These are phyloP conservation scores for Pollenia griseotomentosa DNA, from an alignment of 2,888 invertebrate genomes.

Conservation along the genomic window DNA sequence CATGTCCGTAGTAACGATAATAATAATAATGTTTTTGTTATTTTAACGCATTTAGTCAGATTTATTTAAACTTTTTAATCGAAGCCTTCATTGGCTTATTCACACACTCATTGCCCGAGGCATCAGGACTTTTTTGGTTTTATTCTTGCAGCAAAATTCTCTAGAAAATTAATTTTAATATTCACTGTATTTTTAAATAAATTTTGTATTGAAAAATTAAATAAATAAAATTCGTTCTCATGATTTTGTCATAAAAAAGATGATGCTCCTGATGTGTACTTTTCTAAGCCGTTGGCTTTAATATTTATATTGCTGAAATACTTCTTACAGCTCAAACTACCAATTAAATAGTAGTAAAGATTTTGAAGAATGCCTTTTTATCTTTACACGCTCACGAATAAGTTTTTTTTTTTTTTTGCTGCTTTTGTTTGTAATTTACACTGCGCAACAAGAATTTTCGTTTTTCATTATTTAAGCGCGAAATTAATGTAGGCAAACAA, in stretches of 20 bases:
- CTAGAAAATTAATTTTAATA: slow-evolving; percentile 61
- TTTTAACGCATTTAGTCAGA: slow-evolving; percentile 50
- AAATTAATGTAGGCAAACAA: too few relatives aligned
- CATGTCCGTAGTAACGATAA: slow-evolving; percentile 37
- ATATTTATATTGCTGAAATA: slow-evolving; percentile 2
- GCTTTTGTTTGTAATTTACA: too few relatives aligned
- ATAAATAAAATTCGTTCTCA: slow-evolving; percentile 52
- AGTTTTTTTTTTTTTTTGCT: slow-evolving; percentile 12
- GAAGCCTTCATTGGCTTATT: slow-evolving; percentile 35
- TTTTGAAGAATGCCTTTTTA: slow-evolving; percentile 51
- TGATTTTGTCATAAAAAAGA: slow-evolving; percentile 68
- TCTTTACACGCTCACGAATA: slow-evolving; percentile 39
- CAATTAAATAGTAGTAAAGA: slow-evolving; percentile 71
- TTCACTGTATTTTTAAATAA: slow-evolving; percentile 32
- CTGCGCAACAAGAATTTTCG: too few relatives aligned
- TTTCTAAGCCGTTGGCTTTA: slow-evolving; percentile 41
- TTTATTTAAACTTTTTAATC: slow-evolving; percentile 13
- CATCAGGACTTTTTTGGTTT: slow-evolving; percentile 31
- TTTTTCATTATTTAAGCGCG: too few relatives aligned
- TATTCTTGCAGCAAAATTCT: slow-evolving; percentile 50
- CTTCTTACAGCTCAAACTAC: slow-evolving; percentile 9
- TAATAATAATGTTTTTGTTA: slow-evolving; percentile 17
- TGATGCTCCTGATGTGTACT: slow-evolving; percentile 9
- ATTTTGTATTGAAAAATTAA: slow-evolving; percentile 20
- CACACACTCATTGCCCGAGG: slow-evolving; percentile 45